These are phyloP conservation scores for Synanthedon myopaeformis DNA, from an alignment of 2,888 invertebrate genomes.

Conservation along the genomic window DNA sequence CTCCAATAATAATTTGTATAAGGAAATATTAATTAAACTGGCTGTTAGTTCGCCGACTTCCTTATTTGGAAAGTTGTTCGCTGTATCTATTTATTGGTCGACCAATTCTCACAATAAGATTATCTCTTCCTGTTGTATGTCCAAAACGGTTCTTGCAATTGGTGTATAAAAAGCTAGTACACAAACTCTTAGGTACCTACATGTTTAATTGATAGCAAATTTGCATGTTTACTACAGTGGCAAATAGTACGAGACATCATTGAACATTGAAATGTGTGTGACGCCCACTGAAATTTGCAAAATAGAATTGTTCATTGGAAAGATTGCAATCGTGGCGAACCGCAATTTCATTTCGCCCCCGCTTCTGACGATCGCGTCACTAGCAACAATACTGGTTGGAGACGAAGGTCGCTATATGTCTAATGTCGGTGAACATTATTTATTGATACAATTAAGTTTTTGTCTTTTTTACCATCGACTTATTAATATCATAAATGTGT, in stretches of 20 bases:
- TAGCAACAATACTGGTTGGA: slow-evolving; percentile 33
- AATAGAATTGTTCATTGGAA: slow-evolving; percentile 43
- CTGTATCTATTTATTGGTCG: neutral
- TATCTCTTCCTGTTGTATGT: neutral
- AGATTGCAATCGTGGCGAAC: slow-evolving; percentile 40
- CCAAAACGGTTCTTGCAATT: no score
- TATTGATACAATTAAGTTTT: neutral
- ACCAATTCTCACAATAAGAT: neutral
- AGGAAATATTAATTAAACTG: neutral
- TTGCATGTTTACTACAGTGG: no score
- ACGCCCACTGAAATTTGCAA: slow-evolving; percentile 32
- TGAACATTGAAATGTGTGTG: slow-evolving; percentile 10
- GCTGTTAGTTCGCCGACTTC: slow-evolving; percentile 5
- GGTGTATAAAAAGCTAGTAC: no score
- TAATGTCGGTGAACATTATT: neutral
- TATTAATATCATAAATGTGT: no score
- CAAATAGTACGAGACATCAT: neutral
- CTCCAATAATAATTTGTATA: neutral
- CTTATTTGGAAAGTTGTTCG: slow-evolving; percentile 7
- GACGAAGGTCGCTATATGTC: slow-evolving; percentile 11
- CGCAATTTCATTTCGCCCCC: slow-evolving; percentile 58
- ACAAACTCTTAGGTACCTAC: no score
- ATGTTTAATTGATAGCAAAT: no score
- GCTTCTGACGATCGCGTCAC: slow-evolving; percentile 26
- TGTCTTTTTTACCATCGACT: no score